These are phyloP conservation scores for Aphelenchoides bicaudatus DNA, from an alignment of 2,888 invertebrate species.

Conservation along the genomic window DNA sequence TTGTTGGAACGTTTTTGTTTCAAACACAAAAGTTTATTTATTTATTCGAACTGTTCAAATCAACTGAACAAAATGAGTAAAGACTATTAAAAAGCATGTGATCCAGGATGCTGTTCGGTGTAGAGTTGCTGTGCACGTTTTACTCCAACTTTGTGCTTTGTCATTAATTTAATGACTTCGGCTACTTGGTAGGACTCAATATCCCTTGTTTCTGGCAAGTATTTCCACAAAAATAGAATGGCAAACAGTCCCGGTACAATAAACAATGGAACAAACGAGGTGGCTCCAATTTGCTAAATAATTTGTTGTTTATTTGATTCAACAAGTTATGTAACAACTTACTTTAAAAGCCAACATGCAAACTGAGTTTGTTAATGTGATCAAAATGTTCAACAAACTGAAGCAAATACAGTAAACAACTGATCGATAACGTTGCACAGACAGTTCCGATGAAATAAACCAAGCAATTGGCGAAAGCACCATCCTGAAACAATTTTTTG, in stretches of 20 bases:
- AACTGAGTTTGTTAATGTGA: too few species aligned
- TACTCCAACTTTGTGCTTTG: too few species aligned
- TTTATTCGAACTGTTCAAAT: too few species aligned
- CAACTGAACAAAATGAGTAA: too few species aligned
- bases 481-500: background rate
- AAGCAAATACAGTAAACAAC: slow-evolving; percentile 47
- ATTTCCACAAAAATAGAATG: background rate
- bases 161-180: background rate
- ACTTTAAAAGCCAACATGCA: too few species aligned
- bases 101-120: too few species aligned
- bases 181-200: background rate
- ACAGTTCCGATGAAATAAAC: slow-evolving; percentile 49
- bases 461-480: slow-evolving; percentile 41
- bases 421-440: slow-evolving; percentile 43
- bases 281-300: background rate
- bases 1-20: too few species aligned
- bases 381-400: slow-evolving; percentile 45
- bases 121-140: too few species aligned
- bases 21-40: too few species aligned
- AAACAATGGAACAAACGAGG: slow-evolving; percentile 6
- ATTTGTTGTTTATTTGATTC: too few species aligned
- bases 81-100: too few species aligned
- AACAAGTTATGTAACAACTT: too few species aligned
- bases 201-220: background rate
- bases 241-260: background rate